Evolutionary conservation across 2,888 invertebrate genomes (phyloP), one percentile per base, ranked within the genome.

Genomic region (Stomorhina lunata): DNA sequence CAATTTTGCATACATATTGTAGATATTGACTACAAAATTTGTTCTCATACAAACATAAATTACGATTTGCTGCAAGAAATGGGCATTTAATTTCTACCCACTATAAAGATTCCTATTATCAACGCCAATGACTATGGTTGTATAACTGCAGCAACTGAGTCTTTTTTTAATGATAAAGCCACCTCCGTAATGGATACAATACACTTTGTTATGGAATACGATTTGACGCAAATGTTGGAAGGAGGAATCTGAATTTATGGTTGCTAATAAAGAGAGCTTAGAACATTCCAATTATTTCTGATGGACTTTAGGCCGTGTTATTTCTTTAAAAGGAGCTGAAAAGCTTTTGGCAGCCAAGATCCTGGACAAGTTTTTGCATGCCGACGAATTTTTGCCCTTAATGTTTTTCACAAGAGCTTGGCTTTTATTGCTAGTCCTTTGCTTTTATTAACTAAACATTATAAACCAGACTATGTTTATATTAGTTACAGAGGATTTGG

Each of bases 301-400:
- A 91, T 99, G 99, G 99, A 99, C 99, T 0, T 92, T 99, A 4
- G 97, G 97, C 17, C 99, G 99, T 90, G 92, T 96, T 65, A 90
- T 99, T 10, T 96, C 95, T 1, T 89, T 92, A 7, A 89, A 92
- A 34, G 99, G 99, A 0, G 99, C 98, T 0, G 92, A 92, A 81
- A 99, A 98, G 90, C 93, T 99, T 22, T 65, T 91, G 15, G 93
- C 92, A 3, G 96, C 95, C 0, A 92, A 95, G 34, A 99, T 99
- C 0, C 91, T 99, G 1, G 91, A 93, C 32, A 95, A 95, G 85
- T 91, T 99, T 90, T 90, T 99, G 61, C 99, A 99, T 0, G 98
- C 99, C 0, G 99, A 99, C 91, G 99, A 99, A 90, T 99, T 95
- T 90, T 92, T 99, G 59, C 99, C 99, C 0, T 95, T 99, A 84